A percentile compares a stretch with the other conserved stretches of the same genome.
Conservation (phyloP, 2,888 invertebrate genomes). For the Phaedon cochleariae region DNA sequence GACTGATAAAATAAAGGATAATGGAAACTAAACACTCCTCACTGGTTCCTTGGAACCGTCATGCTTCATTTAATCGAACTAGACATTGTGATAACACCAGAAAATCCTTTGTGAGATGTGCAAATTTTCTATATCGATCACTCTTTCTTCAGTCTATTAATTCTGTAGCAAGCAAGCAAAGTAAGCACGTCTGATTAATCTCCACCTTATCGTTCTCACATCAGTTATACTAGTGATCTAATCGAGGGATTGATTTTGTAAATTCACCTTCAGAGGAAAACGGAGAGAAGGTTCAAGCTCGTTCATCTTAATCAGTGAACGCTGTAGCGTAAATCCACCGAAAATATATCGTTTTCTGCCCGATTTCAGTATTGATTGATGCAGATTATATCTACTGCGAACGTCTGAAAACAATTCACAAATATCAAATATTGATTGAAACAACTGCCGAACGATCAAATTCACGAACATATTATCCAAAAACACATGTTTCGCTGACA, state of each 20-base stretch:
- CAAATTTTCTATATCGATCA: too few species aligned
- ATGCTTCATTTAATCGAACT: too few species aligned
- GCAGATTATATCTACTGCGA: background rate
- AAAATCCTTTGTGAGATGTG: too few species aligned
- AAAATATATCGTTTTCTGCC: background rate
- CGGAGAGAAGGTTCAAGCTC: conserved; percentile 25
- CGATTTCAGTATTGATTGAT: background rate
- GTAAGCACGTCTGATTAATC: conserved; percentile 45
- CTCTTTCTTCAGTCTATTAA: background rate
- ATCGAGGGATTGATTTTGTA: conserved; percentile 41
- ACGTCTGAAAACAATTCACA: too few species aligned
- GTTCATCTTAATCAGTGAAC: conserved; percentile 31
- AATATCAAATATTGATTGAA: too few species aligned
- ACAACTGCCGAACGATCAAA: too few species aligned
- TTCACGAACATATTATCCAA: too few species aligned
- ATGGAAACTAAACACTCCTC: too few species aligned
- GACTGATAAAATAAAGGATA: too few species aligned
- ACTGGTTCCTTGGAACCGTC: too few species aligned
- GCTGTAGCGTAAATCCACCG: background rate
- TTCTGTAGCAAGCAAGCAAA: conserved; percentile 16
- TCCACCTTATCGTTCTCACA: conserved; percentile 47
- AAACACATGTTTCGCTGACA: too few species aligned
- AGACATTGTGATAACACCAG: too few species aligned
- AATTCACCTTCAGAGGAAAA: conserved; percentile 21
- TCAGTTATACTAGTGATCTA: conserved; percentile 43